Evolutionary conservation across 2,113 vertebrate genomes (phyloP).

Genomic region (Embiotoca jacksoni): DNA sequence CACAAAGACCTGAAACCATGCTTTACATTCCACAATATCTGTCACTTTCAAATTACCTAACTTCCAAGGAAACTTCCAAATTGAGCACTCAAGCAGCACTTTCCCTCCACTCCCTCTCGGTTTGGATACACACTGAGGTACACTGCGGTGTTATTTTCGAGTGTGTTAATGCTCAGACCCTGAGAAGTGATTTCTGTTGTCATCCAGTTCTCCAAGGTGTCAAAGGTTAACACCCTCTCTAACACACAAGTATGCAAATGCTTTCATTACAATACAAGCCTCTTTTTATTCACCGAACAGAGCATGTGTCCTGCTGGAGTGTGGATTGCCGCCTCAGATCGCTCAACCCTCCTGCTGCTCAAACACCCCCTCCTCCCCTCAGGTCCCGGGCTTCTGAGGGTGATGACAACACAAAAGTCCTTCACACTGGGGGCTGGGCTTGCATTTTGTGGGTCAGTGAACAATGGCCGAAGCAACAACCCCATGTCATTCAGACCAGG

Average conservation of each 20-base stretch:
- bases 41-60: conserved; percentile 45
- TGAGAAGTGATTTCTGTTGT: conserved; percentile 78
- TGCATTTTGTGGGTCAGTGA: conserved; percentile 84
- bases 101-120: conserved; percentile 37
- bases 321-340: conserved; percentile 60
- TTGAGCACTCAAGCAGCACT: conserved; percentile 39
- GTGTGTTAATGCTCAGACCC: conserved; percentile 60
- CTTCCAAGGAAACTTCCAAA: conserved; percentile 60
- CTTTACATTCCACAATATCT: conserved; percentile 20
- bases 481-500: conserved; percentile 77
- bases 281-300: conserved; percentile 77
- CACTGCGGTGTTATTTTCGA: conserved; percentile 70
- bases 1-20: not conserved
- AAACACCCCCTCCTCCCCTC: conserved; percentile 27
- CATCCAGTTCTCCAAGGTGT: conserved; percentile 70
- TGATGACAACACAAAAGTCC: conserved; percentile 80
- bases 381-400: conserved; percentile 59
- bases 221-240: conserved; percentile 82
- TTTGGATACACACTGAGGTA: conserved; percentile 62
- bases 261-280: conserved; percentile 78
- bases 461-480: conserved; percentile 72
- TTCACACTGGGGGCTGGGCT: conserved; percentile 80
- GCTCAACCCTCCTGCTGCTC: conserved; percentile 28
- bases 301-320: conserved; percentile 81
- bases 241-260: conserved; percentile 82